Percentiles rank a stretch among this genome's conserved stretches.
Conservation (phyloP, 2,113 vertebrate genomes). For the Artemisiospiza belli region DNA sequence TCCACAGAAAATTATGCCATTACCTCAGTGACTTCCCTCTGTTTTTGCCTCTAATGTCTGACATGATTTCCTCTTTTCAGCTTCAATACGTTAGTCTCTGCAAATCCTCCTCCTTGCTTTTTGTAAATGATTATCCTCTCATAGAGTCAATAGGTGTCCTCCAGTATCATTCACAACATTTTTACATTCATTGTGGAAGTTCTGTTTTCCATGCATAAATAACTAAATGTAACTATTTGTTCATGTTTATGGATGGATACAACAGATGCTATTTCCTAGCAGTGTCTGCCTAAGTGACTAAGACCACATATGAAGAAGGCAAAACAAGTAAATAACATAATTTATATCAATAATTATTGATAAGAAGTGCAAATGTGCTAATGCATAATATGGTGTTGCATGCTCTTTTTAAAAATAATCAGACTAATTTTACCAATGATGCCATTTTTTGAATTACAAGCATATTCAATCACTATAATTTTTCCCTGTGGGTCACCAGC, state of each 20-base stretch:
- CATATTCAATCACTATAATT: background rate
- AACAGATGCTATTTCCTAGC: conserved; percentile 17
- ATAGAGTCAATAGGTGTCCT: background rate
- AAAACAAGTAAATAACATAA: conserved; percentile 31
- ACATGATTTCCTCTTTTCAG: background rate
- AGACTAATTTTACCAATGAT: background rate
- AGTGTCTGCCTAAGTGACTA: conserved; percentile 16
- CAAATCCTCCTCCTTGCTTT: background rate
- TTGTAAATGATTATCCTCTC: conserved; percentile 4
- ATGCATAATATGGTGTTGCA: background rate
- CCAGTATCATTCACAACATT: background rate
- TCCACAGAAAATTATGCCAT: background rate
- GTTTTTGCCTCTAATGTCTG: background rate
- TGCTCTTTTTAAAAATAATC: background rate
- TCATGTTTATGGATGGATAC: background rate
- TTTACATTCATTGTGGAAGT: background rate
- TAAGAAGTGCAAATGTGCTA: background rate
- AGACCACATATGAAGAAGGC: background rate
- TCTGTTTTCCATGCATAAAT: conserved; percentile 3
- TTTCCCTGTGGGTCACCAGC: background rate
- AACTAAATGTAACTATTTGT: conserved; percentile 8
- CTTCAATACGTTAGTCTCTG: background rate
- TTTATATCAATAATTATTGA: conserved; percentile 36
- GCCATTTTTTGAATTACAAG: background rate
- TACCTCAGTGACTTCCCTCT: background rate